Evolutionary conservation across 2,113 vertebrate species (phyloP).

Genomic region (Ctenomys sociabilis): DNA sequence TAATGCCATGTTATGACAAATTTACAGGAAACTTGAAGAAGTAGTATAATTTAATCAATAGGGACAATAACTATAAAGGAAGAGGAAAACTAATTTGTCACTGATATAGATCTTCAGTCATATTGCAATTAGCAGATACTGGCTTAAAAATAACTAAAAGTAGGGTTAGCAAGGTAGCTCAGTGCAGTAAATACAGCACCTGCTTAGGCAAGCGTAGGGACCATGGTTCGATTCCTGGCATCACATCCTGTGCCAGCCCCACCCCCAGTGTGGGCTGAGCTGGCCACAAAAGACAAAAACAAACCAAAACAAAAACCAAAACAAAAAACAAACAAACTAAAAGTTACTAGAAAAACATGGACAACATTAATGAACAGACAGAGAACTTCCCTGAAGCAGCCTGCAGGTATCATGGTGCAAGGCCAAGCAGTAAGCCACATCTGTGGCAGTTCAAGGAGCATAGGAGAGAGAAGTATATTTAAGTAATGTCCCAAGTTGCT

Average conservation of each 20-base stretch:
- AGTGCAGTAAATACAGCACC: no score
- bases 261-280: no score
- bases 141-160: background rate
- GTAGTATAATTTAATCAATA: background rate
- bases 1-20: background rate
- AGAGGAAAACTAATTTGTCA: background rate
- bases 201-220: no score
- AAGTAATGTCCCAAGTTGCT: background rate
- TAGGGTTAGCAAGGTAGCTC: no score
- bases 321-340: background rate
- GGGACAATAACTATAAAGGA: background rate
- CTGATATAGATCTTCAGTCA: background rate
- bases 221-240: no score
- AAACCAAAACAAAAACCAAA: no score
- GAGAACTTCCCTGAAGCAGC: background rate
- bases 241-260: no score
- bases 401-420: background rate
- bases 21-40: background rate
- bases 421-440: background rate
- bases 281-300: no score
- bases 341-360: background rate
- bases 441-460: background rate
- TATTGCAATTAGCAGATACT: background rate
- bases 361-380: background rate
- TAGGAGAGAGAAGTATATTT: background rate